Percentiles rank a stretch among this genome's conserved stretches.
These are phyloP conservation scores for Euschistus heros DNA, from an alignment of 1,140 invertebrate species.

Conservation along the genomic window DNA sequence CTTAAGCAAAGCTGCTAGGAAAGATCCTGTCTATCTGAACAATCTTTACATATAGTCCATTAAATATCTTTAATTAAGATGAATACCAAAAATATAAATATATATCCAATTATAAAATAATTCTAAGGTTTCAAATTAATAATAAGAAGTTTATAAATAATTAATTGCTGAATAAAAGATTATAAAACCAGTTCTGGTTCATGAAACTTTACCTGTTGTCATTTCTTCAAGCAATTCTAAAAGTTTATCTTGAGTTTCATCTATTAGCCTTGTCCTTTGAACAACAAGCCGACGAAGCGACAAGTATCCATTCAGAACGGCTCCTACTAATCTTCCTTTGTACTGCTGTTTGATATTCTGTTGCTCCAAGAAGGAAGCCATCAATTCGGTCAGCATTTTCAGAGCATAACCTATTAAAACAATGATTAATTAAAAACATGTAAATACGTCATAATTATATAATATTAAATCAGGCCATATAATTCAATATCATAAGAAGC, in stretches of 20 bases:
- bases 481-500: no score
- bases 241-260: conserved; percentile 93
- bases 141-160: no score
- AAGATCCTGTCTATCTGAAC: not conserved
- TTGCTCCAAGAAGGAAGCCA: conserved; percentile 75
- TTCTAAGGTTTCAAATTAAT: no score
- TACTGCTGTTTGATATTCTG: conserved; percentile 74
- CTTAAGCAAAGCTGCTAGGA: not conserved
- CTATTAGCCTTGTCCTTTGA: conserved; percentile 86
- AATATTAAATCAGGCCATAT: no score
- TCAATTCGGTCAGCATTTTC: conserved; percentile 74
- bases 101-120: no score
- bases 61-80: not conserved
- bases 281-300: conserved; percentile 82
- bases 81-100: not conserved
- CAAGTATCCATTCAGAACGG: conserved; percentile 87
- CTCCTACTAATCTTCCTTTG: conserved; percentile 77
- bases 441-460: no score
- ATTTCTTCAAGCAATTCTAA: conserved; percentile 91
- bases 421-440: no score
- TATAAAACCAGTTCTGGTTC: no score
- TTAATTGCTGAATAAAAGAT: no score
- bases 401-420: conserved; percentile 56
- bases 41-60: not conserved
- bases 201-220: conserved; percentile 58